Evolutionary conservation across 2,113 vertebrate genomes (phyloP).

Genomic region (Silurus glanis): DNA sequence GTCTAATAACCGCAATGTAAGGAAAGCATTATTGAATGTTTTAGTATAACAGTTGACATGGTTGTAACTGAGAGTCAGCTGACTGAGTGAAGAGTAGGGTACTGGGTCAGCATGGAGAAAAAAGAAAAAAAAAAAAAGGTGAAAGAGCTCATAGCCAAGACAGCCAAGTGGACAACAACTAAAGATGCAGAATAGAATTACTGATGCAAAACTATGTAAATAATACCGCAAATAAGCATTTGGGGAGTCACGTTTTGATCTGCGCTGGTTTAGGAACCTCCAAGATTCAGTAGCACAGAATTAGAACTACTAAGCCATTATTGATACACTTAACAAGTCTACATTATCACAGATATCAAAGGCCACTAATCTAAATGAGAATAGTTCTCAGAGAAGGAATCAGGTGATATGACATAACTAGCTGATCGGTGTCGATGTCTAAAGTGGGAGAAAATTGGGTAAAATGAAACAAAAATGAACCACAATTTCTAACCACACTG

Average conservation of each 20-base stretch:
- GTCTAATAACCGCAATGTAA: slow-evolving; percentile 18
- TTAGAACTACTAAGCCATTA: background rate
- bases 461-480: background rate
- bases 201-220: background rate
- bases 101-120: slow-evolving; percentile 2
- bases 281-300: background rate
- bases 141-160: background rate
- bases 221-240: background rate
- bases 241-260: background rate
- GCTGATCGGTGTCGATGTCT: background rate
- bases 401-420: background rate
- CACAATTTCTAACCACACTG: background rate
- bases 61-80: slow-evolving; percentile 4
- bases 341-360: background rate
- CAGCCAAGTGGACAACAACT: background rate
- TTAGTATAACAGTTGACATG: background rate
- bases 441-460: background rate
- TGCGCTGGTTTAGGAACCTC: background rate
- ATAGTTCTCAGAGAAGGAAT: background rate
- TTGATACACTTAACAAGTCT: background rate
- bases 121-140: background rate
- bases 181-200: background rate
- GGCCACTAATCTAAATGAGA: background rate
- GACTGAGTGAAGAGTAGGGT: slow-evolving; percentile 13
- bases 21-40: background rate